A percentile compares a stretch with the other conserved stretches of the same genome.
These are phyloP conservation scores for Netelia inedita DNA, from an alignment of 2,888 invertebrate species.

Conservation along the genomic window DNA sequence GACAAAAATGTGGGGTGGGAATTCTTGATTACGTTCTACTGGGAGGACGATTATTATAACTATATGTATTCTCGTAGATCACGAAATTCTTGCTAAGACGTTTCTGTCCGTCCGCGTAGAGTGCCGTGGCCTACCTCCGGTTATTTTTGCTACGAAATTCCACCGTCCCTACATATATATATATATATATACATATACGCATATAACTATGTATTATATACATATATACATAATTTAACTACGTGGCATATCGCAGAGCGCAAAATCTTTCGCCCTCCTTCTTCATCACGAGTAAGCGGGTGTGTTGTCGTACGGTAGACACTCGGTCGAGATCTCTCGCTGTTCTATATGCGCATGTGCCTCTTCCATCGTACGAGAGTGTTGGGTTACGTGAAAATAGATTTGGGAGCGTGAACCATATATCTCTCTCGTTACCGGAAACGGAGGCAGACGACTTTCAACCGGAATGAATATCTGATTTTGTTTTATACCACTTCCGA, in stretches of 20 bases:
- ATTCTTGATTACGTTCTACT: conserved; percentile 14
- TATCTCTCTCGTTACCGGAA: conserved; percentile 63
- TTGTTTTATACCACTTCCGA: neutral
- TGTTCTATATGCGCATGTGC: neutral
- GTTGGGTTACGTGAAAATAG: conserved; percentile 73
- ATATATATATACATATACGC: neutral
- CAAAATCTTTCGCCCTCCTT: conserved; percentile 78
- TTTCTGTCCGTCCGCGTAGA: conserved; percentile 67
- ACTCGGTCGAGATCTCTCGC: conserved; percentile 11
- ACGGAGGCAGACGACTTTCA: conserved; percentile 55
- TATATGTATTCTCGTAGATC: conserved; percentile 50
- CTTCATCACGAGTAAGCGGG: conserved; percentile 56
- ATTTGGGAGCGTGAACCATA: conserved; percentile 62
- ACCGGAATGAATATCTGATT: conserved; percentile 4
- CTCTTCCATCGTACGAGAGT: conserved; percentile 33
- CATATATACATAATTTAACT: too few relatives aligned
- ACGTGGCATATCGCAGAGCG: conserved; percentile 69
- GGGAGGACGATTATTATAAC: conserved; percentile 12
- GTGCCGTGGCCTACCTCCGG: conserved; percentile 76
- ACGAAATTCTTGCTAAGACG: conserved; percentile 72
- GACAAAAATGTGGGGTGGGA: neutral
- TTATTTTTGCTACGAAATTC: conserved; percentile 84
- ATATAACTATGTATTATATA: conserved; percentile 14
- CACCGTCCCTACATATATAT: conserved; percentile 80
- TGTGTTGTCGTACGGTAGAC: conserved; percentile 11